Evolutionary conservation across 2,113 vertebrate species (phyloP).

Genomic region (Pygoscelis adeliae): DNA sequence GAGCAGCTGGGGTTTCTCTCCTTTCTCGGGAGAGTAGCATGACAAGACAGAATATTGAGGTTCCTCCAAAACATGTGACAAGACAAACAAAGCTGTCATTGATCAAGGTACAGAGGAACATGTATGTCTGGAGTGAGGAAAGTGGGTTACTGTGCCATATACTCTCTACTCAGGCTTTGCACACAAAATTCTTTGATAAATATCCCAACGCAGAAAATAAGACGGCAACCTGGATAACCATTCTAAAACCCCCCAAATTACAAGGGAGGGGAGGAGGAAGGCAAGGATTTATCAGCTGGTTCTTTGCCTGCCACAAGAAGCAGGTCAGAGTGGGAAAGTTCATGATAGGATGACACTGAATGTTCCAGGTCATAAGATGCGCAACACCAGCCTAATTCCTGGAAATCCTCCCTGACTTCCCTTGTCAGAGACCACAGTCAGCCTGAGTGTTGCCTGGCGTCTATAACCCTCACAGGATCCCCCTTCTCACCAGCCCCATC

Average conservation of each 20-base stretch:
- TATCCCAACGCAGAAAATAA: not conserved
- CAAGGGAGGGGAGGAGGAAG: not conserved
- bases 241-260: not conserved
- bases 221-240: not conserved
- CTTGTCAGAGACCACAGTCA: not conserved
- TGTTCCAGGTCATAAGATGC: not conserved
- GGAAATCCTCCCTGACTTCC: not conserved
- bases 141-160: not conserved
- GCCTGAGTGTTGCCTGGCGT: not conserved
- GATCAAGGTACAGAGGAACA: not conserved
- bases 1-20: not conserved
- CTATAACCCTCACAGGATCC: not conserved
- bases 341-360: fast-evolving
- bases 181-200: not conserved
- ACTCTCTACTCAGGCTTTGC: not conserved
- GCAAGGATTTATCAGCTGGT: not conserved
- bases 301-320: not conserved
- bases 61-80: not conserved
- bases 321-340: not conserved
- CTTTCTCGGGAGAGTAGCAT: not conserved
- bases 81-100: not conserved
- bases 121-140: not conserved
- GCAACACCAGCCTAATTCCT: not conserved
- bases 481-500: conserved; percentile 89
- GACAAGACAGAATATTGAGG: not conserved